A percentile compares a stretch with the other conserved stretches of the same genome.
phyloP scores from a whole-genome alignment of 2,113 vertebrate species.

The Carlito syrichta region DNA sequence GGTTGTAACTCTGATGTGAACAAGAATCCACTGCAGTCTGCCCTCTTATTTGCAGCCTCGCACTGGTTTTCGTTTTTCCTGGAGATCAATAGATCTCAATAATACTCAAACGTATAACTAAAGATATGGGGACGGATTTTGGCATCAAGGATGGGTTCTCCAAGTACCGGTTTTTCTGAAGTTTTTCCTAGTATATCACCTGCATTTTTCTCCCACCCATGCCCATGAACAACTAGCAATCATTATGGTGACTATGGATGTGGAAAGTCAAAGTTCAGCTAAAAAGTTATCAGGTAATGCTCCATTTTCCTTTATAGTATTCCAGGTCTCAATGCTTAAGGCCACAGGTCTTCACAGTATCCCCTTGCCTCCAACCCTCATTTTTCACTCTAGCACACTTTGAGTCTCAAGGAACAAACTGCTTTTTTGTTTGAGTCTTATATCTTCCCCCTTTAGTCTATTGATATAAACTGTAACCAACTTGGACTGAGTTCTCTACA shows the following conservation, averaged over 20 bases:
- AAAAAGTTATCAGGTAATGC: neutral
- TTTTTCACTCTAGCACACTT: neutral
- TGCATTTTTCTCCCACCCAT: neutral
- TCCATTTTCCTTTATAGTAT: neutral
- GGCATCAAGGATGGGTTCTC: neutral
- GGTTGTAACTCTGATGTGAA: neutral
- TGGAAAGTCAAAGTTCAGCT: neutral
- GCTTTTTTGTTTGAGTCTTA: neutral
- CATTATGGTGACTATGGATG: neutral
- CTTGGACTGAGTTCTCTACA: neutral
- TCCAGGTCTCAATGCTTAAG: neutral
- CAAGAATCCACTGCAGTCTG: neutral
- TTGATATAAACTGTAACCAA: conserved; percentile 38
- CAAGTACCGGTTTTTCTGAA: neutral
- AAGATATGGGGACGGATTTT: neutral
- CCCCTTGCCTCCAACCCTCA: rapidly evolving
- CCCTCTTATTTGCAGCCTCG: neutral
- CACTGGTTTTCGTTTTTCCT: neutral
- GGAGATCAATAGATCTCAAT: neutral
- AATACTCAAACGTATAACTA: neutral
- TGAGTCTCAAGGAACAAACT: neutral
- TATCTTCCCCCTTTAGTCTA: neutral
- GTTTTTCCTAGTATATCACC: neutral
- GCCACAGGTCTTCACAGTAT: neutral
- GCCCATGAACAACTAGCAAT: neutral